phyloP scores from a whole-genome alignment of 2,888 invertebrate genomes.

The Plagiodera versicolora region DNA sequence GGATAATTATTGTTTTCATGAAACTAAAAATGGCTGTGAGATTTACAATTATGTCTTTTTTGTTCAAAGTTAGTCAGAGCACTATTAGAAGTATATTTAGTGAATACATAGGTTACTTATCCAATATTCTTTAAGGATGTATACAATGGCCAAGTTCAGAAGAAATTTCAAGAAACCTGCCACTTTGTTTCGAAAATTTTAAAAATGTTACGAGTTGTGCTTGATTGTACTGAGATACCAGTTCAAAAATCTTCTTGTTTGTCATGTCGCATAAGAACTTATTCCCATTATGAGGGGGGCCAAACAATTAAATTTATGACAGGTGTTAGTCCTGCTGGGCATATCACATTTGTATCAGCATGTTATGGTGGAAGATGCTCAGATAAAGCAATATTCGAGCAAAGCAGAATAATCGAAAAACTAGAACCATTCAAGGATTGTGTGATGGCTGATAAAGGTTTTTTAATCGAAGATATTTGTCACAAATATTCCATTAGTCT shows the following conservation, averaged over 20 bases:
- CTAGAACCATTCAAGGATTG: conserved; percentile 5
- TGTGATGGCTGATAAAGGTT: conserved; percentile 32
- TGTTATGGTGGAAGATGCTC: conserved; percentile 17
- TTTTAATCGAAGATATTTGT: conserved; percentile 24
- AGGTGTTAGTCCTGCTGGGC: conserved; percentile 13
- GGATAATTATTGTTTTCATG: no score
- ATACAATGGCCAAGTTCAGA: neutral
- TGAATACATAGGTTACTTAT: no score
- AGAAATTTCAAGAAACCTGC: conserved; percentile 1
- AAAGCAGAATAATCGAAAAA: conserved; percentile 14
- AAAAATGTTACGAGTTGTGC: conserved; percentile 5
- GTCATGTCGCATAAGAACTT: neutral
- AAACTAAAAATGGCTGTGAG: no score
- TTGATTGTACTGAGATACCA: conserved; percentile 17
- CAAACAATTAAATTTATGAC: conserved; percentile 10
- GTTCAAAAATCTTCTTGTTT: neutral
- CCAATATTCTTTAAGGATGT: no score
- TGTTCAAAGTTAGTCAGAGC: no score
- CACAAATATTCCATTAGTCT: conserved; percentile 15
- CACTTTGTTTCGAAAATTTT: neutral
- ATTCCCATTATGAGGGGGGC: conserved; percentile 10
- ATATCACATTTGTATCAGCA: conserved; percentile 9
- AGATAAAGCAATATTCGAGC: conserved; percentile 29
- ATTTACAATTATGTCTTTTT: no score
- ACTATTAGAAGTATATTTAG: no score